Conservation (phyloP, 2,888 invertebrate genomes). For the Spilarctia lutea region DNA sequence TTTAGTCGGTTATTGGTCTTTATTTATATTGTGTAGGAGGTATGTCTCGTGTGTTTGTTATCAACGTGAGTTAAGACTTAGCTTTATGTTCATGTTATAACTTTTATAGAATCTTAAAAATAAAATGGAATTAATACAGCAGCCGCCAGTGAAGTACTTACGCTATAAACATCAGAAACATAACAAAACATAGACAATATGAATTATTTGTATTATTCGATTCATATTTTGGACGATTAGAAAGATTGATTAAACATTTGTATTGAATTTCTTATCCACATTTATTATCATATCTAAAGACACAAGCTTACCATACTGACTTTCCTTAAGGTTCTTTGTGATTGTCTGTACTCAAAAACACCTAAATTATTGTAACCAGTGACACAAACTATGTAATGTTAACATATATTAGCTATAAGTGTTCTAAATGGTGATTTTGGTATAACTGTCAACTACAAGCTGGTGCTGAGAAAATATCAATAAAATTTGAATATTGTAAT, state of each 20-base stretch:
- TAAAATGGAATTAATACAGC: neutral
- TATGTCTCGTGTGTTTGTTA: no score
- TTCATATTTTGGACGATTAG: neutral
- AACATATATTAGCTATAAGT: neutral
- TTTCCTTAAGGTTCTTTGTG: neutral
- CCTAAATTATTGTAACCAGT: neutral
- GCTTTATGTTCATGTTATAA: neutral
- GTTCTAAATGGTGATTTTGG: neutral
- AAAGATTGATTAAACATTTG: neutral
- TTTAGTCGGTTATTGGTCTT: no score
- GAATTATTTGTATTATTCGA: neutral
- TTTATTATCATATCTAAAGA: neutral
- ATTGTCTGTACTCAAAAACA: neutral
- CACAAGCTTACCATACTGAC: neutral
- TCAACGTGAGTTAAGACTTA: no score
- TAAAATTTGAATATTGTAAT: slow-evolving; percentile 61
- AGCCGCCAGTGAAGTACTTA: no score
- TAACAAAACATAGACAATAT: neutral
- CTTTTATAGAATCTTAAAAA: neutral
- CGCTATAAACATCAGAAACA: neutral
- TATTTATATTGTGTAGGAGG: no score
- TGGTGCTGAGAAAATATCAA: slow-evolving; percentile 41
- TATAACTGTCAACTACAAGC: slow-evolving; percentile 46
- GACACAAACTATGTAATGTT: neutral
- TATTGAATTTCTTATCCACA: neutral